Percentiles rank a stretch among this genome's conserved stretches.
These are phyloP conservation scores for Germaria angustata DNA, from an alignment of 2,888 invertebrate species.

Conservation along the genomic window DNA sequence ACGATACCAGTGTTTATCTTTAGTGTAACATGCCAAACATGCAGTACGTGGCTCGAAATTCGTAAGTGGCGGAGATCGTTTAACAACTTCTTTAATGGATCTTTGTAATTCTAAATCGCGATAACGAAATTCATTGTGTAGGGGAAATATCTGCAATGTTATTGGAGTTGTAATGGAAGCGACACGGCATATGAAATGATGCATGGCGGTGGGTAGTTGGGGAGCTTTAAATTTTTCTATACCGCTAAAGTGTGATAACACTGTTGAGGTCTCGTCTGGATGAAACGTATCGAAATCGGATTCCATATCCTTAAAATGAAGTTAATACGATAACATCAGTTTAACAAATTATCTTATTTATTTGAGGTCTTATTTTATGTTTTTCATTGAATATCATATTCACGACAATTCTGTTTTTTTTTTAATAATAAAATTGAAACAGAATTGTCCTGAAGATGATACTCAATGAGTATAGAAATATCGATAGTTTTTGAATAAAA, in stretches of 20 bases:
- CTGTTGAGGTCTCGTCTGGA: slow-evolving; percentile 75
- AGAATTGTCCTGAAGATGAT: too few relatives aligned
- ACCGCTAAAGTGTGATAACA: slow-evolving; percentile 71
- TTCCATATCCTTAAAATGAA: slow-evolving; percentile 62
- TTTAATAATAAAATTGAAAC: too few relatives aligned
- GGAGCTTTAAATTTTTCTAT: slow-evolving; percentile 71
- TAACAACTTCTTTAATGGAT: slow-evolving; percentile 81
- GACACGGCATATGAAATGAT: slow-evolving; percentile 74
- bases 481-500: too few relatives aligned
- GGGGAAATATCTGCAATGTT: slow-evolving; percentile 74
- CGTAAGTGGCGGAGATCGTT: slow-evolving; percentile 78
- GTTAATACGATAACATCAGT: slow-evolving; percentile 45
- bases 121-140: slow-evolving; percentile 77
- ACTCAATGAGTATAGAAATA: too few relatives aligned
- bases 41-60: slow-evolving; percentile 76
- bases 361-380: too few relatives aligned
- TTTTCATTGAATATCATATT: too few relatives aligned
- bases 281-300: slow-evolving; percentile 70
- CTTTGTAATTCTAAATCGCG: slow-evolving; percentile 81
- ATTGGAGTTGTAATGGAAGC: slow-evolving; percentile 72
- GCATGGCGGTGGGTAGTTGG: slow-evolving; percentile 72
- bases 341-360: neutral
- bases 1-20: slow-evolving; percentile 87
- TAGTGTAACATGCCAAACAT: slow-evolving; percentile 84
- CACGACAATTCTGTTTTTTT: too few relatives aligned